Evolutionary conservation across 1,140 invertebrate genomes (phyloP), one percentile per base, ranked within the genome.

Genomic region (Drosophila arawakana): DNA sequence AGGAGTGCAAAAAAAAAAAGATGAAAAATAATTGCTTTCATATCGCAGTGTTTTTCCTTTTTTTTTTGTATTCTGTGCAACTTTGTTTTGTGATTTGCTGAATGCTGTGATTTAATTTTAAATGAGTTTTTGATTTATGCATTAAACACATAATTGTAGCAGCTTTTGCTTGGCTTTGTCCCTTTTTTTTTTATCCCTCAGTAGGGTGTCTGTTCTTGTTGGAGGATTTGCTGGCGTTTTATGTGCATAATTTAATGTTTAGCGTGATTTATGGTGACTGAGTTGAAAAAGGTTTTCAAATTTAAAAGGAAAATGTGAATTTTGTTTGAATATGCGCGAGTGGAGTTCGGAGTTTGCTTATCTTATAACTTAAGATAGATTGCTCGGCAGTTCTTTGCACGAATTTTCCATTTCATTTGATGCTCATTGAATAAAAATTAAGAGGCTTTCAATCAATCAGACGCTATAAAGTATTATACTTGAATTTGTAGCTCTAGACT

Each of bases 91-190:
- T 75, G 82, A 86, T 86, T 83, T 83, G 84, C 77, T 89, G 83
- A 88, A 89, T 80, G 74, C 80, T 73, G 82, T 78, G 83, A 88
- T 89, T 88, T 88, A 76, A 89, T 88, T 88, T 88, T 88, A 89
- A 88, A 88, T 88, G 83, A 88, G 83, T 88, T 88, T 88, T 88
- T 88, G 83, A 88, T 88, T 88, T 88, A 88, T 88, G 83, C 83
- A 89, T 88, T 88, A 88, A 88, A 88, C 71, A 88, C 77, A 88
- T 88, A 88, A 88, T 88, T 88, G 83, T 84, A 83, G 68, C 77
- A 86, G 71, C 77, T 79, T 81, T 73, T 71, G 44, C 68, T 75
- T 63, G 55, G 44, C 39, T 55, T 63, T 18, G 10, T 41, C 6
- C 37, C 30, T 49, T 50, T 57, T 57, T 60, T 37, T 41, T 15